phyloP scores from a whole-genome alignment of 37 sponge, comb jelly and placozoan species.

The Halisarca cf. caerulea region DNA sequence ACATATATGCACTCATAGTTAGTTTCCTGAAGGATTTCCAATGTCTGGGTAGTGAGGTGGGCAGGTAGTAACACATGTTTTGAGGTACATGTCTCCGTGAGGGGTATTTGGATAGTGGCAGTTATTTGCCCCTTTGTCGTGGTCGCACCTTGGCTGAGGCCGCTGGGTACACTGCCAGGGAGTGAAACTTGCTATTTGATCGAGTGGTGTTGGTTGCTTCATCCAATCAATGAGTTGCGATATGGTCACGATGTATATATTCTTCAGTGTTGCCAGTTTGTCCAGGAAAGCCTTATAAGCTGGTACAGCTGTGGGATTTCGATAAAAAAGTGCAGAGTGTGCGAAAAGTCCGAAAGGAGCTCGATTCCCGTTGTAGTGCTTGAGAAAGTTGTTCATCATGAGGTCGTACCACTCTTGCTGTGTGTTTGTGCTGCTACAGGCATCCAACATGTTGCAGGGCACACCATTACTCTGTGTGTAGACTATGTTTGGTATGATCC shows the following conservation, averaged over 20 bases:
- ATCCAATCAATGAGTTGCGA: constrained; percentile 64
- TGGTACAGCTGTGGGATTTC: neutral
- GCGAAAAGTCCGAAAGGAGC: constrained; percentile 54
- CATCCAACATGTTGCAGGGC: constrained; percentile 40
- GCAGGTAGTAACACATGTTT: constrained; percentile 37
- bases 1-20: neutral
- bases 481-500: constrained; percentile 42
- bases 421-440: constrained; percentile 21
- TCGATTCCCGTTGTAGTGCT: constrained; percentile 49
- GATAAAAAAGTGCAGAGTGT: constrained; percentile 44
- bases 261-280: constrained; percentile 36
- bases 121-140: constrained; percentile 6
- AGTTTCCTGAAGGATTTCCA: constrained; percentile 9
- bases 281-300: constrained; percentile 40
- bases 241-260: constrained; percentile 55
- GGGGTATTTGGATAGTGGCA: neutral
- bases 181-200: constrained; percentile 25
- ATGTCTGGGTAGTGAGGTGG: constrained; percentile 25
- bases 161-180: constrained; percentile 51
- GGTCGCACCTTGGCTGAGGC: constrained; percentile 29
- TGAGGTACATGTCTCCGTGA: neutral
- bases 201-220: constrained; percentile 45
- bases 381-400: constrained; percentile 40
- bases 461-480: constrained; percentile 24
- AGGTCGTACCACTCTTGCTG: constrained; percentile 50